A percentile compares a stretch with the other conserved stretches of the same genome.
Conservation (phyloP, 2,113 vertebrate species). For the Leptodactylus fuscus region DNA sequence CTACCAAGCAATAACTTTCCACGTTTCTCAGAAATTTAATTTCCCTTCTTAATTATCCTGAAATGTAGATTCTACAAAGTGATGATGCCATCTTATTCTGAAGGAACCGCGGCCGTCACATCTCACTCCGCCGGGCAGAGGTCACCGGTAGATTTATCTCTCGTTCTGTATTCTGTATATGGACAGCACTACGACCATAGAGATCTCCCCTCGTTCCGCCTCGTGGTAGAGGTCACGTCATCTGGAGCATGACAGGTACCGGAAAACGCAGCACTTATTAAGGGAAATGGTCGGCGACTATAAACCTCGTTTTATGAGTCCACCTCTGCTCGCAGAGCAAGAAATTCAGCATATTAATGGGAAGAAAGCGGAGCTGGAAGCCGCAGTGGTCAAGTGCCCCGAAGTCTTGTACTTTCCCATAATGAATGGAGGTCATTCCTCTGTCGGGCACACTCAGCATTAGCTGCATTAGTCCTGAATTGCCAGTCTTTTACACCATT, state of each 20-base stretch:
- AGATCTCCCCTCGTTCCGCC: neutral
- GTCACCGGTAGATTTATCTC: slow-evolving; percentile 23
- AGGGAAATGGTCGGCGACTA: slow-evolving; percentile 19
- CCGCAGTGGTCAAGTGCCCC: slow-evolving; percentile 55
- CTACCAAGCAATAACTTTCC: neutral
- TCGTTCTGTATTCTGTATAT: neutral
- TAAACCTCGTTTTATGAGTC: slow-evolving; percentile 30
- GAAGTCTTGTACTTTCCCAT: slow-evolving; percentile 65
- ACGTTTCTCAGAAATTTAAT: neutral
- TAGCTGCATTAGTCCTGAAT: slow-evolving; percentile 67
- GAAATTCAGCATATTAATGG: slow-evolving; percentile 45
- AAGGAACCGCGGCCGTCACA: neutral
- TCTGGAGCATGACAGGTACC: slow-evolving; percentile 27
- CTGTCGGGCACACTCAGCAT: slow-evolving; percentile 70
- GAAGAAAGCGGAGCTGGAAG: slow-evolving; percentile 6
- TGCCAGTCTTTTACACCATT: slow-evolving; percentile 63
- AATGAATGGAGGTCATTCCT: slow-evolving; percentile 74
- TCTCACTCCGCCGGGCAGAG: neutral
- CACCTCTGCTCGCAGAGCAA: slow-evolving; percentile 34
- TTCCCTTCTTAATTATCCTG: neutral
- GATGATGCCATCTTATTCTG: neutral
- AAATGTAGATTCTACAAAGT: neutral
- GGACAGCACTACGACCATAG: neutral
- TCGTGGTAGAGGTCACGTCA: slow-evolving; percentile 2
- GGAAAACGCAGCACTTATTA: slow-evolving; percentile 10